Evolutionary conservation across 1,140 invertebrate genomes (phyloP), one percentile per base, ranked within the genome.

Genomic region (Vanessa tameamea): DNA sequence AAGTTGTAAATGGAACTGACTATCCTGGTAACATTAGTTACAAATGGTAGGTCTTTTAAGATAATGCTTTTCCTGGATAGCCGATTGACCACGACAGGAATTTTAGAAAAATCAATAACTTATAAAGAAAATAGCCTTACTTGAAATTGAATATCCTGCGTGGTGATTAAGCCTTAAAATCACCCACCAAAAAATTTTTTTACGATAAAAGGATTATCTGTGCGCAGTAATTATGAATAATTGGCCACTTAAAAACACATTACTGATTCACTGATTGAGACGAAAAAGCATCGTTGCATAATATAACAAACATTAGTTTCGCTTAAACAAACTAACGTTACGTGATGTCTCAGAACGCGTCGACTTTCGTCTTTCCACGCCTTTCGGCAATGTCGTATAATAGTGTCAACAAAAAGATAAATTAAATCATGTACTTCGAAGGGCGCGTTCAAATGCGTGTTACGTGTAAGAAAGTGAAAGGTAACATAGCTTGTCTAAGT

Each of bases 401-500:
- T 82, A 72, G 70, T 82, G 81, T 78, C 73, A 80, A 79, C 73
- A 73, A 77, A 77, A 77, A 69, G 50, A 76, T 72, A 80, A 78
- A 72, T 65, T 53, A 63, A 43, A 51, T 68, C 12, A 63, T 26
- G 48, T 23, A 47, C 23, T 51, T 64, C 70, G 72, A 76, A 83
- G 80, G 82, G 80, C 78, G 75, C 57, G 69, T 76, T 72, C 50
- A 74, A 78, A 80, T 73, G 74, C 64, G 75, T 70, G 55, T 77
- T 78, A 80, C 72, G 76, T 76, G 72, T 76, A 72, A 64, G 72
- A 81, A 80, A 83, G 82, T 80, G 82, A 83, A 83, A 83, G 78
- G 74, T 65, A 69, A 72, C 69, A 75, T 31, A 64, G 61, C 57
- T 73, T 70, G 72, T 72, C 72, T 73, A 78, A 75, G 66, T 79